Conservation (phyloP, 2,113 vertebrate genomes). For the Arothron firmamentum region DNA sequence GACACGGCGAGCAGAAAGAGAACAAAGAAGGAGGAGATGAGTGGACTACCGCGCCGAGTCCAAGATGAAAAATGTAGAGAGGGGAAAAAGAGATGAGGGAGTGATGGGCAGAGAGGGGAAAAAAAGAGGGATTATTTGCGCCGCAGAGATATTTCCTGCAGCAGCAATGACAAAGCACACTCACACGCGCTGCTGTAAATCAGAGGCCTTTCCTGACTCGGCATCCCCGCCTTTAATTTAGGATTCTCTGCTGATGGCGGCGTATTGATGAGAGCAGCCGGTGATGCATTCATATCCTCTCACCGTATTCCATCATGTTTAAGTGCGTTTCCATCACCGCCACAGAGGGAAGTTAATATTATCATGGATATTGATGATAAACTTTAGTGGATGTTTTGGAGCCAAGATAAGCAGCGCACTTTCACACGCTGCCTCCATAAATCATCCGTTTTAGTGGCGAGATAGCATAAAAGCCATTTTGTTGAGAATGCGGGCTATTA, state of each 20-base stretch:
- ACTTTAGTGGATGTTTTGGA: constrained; percentile 59
- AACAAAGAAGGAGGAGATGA: constrained; percentile 15
- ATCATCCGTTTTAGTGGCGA: constrained; percentile 60
- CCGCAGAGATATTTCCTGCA: constrained; percentile 36
- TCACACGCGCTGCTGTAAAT: constrained; percentile 52
- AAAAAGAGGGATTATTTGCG: constrained; percentile 48
- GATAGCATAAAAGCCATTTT: constrained; percentile 65
- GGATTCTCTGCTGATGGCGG: constrained; percentile 30
- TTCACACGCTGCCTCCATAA: constrained; percentile 49
- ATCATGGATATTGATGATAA: constrained; percentile 64
- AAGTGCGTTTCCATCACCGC: constrained; percentile 67
- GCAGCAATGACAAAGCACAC: constrained; percentile 51
- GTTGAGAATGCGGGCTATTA: constrained; percentile 66
- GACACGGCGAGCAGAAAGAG: constrained; percentile 18
- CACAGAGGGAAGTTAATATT: constrained; percentile 58
- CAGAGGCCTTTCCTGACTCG: constrained; percentile 46
- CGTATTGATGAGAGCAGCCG: constrained; percentile 55
- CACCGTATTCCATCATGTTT: constrained; percentile 56
- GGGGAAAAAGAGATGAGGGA: constrained; percentile 33
- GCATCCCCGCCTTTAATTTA: constrained; percentile 37
- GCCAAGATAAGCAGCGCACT: constrained; percentile 47
- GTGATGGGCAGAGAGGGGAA: constrained; percentile 19
- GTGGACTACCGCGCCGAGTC: constrained; percentile 29
- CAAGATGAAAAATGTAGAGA: constrained; percentile 18
- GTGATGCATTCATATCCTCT: constrained; percentile 57